Conservation (phyloP, 2,113 vertebrate species). For the Phasianus colchicus region DNA sequence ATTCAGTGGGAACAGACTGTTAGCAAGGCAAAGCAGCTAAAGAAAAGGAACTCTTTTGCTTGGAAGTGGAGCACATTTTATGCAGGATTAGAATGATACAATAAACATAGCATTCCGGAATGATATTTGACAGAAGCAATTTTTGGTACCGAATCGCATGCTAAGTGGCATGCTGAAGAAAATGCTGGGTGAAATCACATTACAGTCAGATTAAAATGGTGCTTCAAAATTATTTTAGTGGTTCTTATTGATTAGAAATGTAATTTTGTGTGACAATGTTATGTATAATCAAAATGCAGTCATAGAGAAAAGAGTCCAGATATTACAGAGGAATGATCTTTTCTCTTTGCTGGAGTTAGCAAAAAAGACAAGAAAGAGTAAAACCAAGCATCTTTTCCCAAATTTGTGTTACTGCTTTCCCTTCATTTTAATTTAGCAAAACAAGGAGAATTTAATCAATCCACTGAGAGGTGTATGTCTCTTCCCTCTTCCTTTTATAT, state of each 20-base stretch:
- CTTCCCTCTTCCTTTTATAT: not conserved
- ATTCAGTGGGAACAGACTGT: not conserved
- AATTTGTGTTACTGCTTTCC: not conserved
- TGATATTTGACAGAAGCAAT: not conserved
- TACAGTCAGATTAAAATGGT: not conserved
- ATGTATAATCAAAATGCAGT: slow-evolving; percentile 26
- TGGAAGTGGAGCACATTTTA: not conserved
- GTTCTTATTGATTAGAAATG: slow-evolving; percentile 38
- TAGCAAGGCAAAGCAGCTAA: not conserved
- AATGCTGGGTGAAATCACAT: slow-evolving; percentile 11
- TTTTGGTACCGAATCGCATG: not conserved
- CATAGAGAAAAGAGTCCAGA: not conserved
- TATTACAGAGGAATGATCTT: not conserved
- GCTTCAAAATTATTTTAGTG: slow-evolving; percentile 32
- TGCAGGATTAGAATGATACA: not conserved
- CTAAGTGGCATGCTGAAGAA: not conserved
- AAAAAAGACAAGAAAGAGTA: not conserved
- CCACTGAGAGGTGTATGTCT: fast-evolving
- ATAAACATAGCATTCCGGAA: slow-evolving; percentile 1
- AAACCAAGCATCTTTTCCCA: not conserved
- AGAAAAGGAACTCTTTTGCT: slow-evolving; percentile 23
- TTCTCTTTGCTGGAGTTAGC: not conserved
- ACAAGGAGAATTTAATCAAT: not conserved
- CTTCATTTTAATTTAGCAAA: not conserved
- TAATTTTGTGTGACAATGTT: slow-evolving; percentile 27